phyloP scores from a whole-genome alignment of 2,888 invertebrate species.

The Schizotus pectinicornis region DNA sequence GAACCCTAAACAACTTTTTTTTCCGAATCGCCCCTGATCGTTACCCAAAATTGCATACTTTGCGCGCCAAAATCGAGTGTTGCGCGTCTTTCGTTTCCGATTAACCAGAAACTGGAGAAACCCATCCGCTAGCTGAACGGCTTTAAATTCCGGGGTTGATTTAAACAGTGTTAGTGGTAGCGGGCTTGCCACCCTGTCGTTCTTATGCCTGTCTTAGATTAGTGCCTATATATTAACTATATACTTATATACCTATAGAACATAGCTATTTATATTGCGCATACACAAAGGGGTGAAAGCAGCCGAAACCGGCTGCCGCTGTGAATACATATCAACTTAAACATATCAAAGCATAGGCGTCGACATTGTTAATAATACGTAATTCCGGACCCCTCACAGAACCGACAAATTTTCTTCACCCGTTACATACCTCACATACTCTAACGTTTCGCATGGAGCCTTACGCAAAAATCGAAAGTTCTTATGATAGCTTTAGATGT shows the following conservation, averaged over 20 bases:
- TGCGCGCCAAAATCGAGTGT: no score
- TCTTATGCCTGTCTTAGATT: constrained; percentile 54
- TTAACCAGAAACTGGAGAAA: background rate
- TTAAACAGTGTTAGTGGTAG: constrained; percentile 45
- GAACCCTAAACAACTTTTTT: no score
- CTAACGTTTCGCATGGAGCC: background rate
- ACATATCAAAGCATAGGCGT: constrained; percentile 35
- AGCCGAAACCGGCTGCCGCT: constrained; percentile 37
- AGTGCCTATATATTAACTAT: constrained; percentile 52
- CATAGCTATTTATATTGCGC: constrained; percentile 42
- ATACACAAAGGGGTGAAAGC: constrained; percentile 31
- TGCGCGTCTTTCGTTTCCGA: no score
- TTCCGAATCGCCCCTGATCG: no score
- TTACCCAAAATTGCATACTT: no score
- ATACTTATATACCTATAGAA: constrained; percentile 48
- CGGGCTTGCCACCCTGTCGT: constrained; percentile 50
- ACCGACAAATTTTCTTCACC: background rate
- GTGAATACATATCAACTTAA: constrained; percentile 39
- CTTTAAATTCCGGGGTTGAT: background rate
- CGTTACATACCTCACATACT: background rate
- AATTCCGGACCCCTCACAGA: background rate
- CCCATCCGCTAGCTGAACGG: background rate
- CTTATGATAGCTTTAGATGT: constrained; percentile 34
- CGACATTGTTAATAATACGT: constrained; percentile 10
- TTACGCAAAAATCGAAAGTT: constrained; percentile 23